Percentiles rank a stretch among this genome's conserved stretches.
Evolutionary conservation across 2,113 vertebrate genomes (phyloP).

Genomic region (Toxostoma redivivum): DNA sequence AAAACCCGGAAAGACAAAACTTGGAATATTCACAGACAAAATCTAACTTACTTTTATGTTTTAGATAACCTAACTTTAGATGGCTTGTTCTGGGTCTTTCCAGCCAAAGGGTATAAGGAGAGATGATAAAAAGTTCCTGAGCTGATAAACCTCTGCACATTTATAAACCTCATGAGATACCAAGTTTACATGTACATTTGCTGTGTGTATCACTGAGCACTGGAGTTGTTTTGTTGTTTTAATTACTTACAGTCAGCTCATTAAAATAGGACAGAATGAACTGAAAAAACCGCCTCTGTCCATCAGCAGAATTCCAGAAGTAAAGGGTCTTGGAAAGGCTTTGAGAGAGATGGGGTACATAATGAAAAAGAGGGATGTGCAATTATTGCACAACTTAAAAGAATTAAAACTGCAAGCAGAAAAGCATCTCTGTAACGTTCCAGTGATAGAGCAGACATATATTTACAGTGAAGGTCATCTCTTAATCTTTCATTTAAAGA

Average conservation of each 20-base stretch:
- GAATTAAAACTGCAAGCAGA: background rate
- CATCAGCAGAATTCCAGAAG: background rate
- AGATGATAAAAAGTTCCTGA: background rate
- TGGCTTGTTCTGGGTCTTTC: background rate
- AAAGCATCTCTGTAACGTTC: background rate
- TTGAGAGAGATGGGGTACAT: background rate
- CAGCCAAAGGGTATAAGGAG: background rate
- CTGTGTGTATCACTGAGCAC: background rate
- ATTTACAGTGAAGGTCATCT: background rate
- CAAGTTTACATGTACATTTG: accelerated
- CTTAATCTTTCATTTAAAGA: background rate
- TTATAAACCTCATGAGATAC: background rate
- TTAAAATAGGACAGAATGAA: background rate
- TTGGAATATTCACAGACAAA: background rate
- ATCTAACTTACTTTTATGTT: background rate
- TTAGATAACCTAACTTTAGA: background rate
- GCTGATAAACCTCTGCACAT: background rate
- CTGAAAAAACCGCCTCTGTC: accelerated
- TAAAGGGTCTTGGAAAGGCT: background rate
- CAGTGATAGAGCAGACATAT: background rate
- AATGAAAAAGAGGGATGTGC: background rate
- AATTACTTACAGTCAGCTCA: background rate
- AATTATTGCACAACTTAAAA: background rate
- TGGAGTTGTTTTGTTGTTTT: background rate
- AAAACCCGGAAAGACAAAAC: background rate